Percentiles rank a stretch among this genome's conserved stretches.
phyloP scores from a whole-genome alignment of 2,888 invertebrate genomes.

The Drosophila borealis region DNA sequence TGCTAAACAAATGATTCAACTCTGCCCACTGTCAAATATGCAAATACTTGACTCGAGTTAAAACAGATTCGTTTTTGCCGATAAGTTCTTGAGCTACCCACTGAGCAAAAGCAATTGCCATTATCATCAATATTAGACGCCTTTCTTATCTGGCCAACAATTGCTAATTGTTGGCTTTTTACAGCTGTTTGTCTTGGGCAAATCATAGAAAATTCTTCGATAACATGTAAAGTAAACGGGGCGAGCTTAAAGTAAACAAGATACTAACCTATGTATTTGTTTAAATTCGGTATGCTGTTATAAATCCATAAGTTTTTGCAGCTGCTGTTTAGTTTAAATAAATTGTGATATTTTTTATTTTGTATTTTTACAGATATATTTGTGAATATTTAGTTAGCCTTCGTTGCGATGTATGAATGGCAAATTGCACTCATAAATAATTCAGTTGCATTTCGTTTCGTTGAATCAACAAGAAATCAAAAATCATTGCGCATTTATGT shows the following conservation, averaged over 20 bases:
- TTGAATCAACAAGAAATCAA: slow-evolving; percentile 10
- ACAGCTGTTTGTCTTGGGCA: slow-evolving; percentile 16
- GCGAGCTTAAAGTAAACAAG: background rate
- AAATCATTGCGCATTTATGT: slow-evolving; percentile 28
- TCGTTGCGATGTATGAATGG: slow-evolving; percentile 22
- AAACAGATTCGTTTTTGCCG: slow-evolving; percentile 17
- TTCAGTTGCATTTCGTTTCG: slow-evolving; percentile 41
- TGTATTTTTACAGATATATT: background rate
- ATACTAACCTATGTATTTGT: slow-evolving; percentile 36
- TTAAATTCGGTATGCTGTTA: background rate
- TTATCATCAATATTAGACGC: background rate
- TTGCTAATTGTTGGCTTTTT: slow-evolving; percentile 36
- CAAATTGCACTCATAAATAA: slow-evolving; percentile 41
- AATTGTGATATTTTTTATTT: slow-evolving; percentile 14
- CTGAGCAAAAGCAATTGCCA: background rate
- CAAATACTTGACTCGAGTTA: slow-evolving; percentile 16
- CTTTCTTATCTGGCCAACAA: slow-evolving; percentile 32
- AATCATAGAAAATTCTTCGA: background rate
- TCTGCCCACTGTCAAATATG: slow-evolving; percentile 36
- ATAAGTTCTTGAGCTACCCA: slow-evolving; percentile 42
- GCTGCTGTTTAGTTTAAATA: slow-evolving; percentile 30
- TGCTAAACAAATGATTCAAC: slow-evolving; percentile 33
- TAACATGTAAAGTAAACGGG: slow-evolving; percentile 4
- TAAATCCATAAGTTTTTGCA: slow-evolving; percentile 31
- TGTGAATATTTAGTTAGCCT: slow-evolving; percentile 28